Evolutionary conservation across 2,797 vertebrate species (phyloP), one percentile per base, ranked within the genome.

Genomic region (Sibirionetta formosa): DNA sequence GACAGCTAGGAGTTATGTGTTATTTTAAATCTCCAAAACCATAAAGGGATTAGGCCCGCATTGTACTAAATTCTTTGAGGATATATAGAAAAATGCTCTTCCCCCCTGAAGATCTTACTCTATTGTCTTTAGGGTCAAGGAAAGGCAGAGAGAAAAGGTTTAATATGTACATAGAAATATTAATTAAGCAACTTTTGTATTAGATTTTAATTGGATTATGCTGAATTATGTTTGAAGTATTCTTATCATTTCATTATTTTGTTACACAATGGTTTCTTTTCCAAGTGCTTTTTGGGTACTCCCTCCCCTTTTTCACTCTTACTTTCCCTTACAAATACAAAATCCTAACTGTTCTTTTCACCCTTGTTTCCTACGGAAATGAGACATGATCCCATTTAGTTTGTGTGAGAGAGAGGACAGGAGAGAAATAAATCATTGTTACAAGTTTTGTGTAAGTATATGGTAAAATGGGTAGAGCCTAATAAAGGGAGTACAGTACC

Each of bases 21-120:
- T 93, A 61, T 92, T 95, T 90, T 88, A 93, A 63, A 42, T 70
- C 54, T 88, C 77, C 83, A 76, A 93, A 92, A 14, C 60, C 70
- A 36, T 69, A 24, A 73, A 70, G 31, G n/a, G 48, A 84, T 94
- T 90, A 92, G 58, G 38, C 22, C 22, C 35, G 73, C 48, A 79
- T 58, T 56, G 13, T 53, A 80, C n/a, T 93, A 29, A 68, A 76
- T 82, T 90, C 73, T 86, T 15, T 35, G 58, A 70, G 48, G 57
- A 70, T 76, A 38, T 66, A 38, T 7, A 53, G 54, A 92, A 60
- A 85, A 76, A 77, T 68, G 2, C 14, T 77, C 76, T 90, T 90
- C 48, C 14, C 73, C 68, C 35, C 31, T 60, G 18, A 46, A 60
- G 78, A 68, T 70, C 31, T 71, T 76, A 29, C 8, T 80, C 11